Percentiles rank a stretch among this genome's conserved stretches.
Conservation (phyloP, 92 coral and sea anemone species). For the Heliopora coerulea region DNA sequence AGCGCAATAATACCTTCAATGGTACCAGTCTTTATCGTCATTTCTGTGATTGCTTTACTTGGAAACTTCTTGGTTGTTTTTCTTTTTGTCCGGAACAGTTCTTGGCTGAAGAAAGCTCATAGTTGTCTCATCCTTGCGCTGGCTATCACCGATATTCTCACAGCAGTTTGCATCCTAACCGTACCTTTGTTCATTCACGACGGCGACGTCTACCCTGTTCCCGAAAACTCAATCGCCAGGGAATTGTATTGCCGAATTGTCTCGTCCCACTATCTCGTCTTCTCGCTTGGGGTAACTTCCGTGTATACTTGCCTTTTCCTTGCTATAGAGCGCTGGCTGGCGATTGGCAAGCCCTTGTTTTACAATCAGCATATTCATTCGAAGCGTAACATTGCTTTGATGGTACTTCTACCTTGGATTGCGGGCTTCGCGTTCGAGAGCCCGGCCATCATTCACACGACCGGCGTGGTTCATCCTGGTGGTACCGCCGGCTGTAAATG, state of each 20-base stretch:
- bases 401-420: slow-evolving; percentile 27
- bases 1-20: neutral
- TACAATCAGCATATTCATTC: slow-evolving; percentile 26
- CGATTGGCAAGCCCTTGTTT: slow-evolving; percentile 18
- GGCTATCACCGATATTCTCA: slow-evolving; percentile 28
- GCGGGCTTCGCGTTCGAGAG: slow-evolving; percentile 36
- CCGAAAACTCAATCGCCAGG: neutral
- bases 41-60: slow-evolving; percentile 16
- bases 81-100: slow-evolving; percentile 16
- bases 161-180: slow-evolving; percentile 17
- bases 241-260: slow-evolving; percentile 31
- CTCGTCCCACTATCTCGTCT: slow-evolving; percentile 35
- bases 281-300: slow-evolving; percentile 35
- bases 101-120: slow-evolving; percentile 38
- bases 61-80: slow-evolving; percentile 27
- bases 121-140: slow-evolving; percentile 22
- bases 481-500: slow-evolving; percentile 25
- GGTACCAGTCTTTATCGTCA: slow-evolving; percentile 28
- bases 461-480: slow-evolving; percentile 2
- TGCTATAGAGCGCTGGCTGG: slow-evolving; percentile 41
- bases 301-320: slow-evolving; percentile 23
- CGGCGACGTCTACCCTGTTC: slow-evolving; percentile 11
- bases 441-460: slow-evolving; percentile 16
- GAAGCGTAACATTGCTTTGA: neutral
- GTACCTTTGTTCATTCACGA: slow-evolving; percentile 34